These are phyloP conservation scores for Bombus picipes DNA, from an alignment of 1,140 invertebrate species.

Conservation along the genomic window DNA sequence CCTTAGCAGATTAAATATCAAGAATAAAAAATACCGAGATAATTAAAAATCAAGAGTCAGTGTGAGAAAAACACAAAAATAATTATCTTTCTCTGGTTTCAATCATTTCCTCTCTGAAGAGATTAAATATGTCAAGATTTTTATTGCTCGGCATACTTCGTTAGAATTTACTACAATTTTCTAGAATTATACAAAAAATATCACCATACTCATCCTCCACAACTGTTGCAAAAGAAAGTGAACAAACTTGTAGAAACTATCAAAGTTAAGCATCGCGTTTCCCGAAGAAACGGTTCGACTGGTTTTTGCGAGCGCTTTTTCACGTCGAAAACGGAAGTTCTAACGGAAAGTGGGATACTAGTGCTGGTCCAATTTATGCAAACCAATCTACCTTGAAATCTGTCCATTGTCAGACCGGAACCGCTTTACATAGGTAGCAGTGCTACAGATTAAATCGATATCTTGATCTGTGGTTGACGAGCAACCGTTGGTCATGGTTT, in stretches of 20 bases:
- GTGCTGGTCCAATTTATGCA: conserved; percentile 54
- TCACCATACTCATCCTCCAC: no score
- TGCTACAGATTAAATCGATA: conserved; percentile 62
- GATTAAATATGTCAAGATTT: no score
- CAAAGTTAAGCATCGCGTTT: not conserved
- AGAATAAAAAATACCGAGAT: no score
- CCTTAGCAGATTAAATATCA: no score
- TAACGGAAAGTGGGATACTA: conserved; percentile 38
- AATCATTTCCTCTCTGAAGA: no score
- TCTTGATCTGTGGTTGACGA: conserved; percentile 65
- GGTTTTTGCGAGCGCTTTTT: conserved; percentile 30
- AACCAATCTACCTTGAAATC: conserved; percentile 71
- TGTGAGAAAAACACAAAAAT: no score
- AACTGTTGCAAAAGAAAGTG: not conserved
- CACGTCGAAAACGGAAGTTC: conserved; percentile 26
- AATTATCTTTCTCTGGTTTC: no score
- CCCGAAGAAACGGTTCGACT: not conserved
- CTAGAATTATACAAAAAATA: not conserved
- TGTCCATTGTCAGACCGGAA: conserved; percentile 54
- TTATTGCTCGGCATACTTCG: not conserved
- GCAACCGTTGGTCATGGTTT: conserved; percentile 53
- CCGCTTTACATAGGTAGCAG: conserved; percentile 53
- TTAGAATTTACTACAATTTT: not conserved
- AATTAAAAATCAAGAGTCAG: no score
- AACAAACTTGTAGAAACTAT: not conserved